phyloP scores from a whole-genome alignment of 2,888 invertebrate genomes.

The Eupithecia dodoneata region DNA sequence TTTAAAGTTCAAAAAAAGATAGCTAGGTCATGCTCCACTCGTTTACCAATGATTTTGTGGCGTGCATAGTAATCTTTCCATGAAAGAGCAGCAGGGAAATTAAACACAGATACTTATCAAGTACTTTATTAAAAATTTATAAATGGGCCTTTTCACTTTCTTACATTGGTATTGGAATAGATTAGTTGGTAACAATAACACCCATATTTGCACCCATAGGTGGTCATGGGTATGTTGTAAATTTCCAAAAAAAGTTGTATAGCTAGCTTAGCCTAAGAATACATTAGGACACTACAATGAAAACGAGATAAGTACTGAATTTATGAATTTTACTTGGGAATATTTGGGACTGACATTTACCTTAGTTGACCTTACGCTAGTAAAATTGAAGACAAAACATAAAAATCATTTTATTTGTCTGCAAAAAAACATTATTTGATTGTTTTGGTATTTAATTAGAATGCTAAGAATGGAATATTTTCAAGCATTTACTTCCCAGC shows the following conservation, averaged over 20 bases:
- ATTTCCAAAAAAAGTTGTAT: neutral
- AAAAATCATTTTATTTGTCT: neutral
- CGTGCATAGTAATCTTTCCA: no score
- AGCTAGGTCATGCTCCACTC: no score
- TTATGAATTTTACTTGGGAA: neutral
- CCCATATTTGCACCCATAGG: neutral
- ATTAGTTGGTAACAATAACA: neutral
- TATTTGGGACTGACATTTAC: neutral
- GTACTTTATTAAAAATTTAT: conserved; percentile 38
- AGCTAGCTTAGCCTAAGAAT: conserved; percentile 2
- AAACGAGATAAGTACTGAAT: neutral
- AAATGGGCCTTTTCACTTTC: neutral
- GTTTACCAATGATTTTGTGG: no score
- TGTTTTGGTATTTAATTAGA: neutral
- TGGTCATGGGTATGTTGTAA: neutral
- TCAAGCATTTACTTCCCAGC: conserved; percentile 84
- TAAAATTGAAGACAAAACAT: neutral
- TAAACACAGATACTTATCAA: conserved; percentile 30
- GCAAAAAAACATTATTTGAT: neutral
- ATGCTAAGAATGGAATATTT: neutral
- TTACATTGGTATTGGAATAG: conserved; percentile 4
- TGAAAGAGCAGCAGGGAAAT: neutral
- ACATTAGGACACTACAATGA: neutral
- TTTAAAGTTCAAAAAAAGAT: no score
- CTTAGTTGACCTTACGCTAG: neutral